phyloP scores from a whole-genome alignment of 2,113 vertebrate genomes.

The Petrocephalus zakoni region DNA sequence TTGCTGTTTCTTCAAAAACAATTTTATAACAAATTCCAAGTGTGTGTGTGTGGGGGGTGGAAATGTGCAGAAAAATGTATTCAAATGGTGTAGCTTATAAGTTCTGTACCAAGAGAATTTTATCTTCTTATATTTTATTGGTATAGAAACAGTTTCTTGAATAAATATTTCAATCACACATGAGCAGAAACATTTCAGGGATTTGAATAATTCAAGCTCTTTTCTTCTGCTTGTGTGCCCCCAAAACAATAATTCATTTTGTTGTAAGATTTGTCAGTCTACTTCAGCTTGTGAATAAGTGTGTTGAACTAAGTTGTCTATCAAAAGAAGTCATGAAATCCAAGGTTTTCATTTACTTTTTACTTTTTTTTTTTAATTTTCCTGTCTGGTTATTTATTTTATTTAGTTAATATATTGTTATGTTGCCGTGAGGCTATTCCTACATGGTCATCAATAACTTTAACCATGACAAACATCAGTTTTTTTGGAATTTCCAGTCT shows the following conservation, averaged over 20 bases:
- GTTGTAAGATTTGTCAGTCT: background rate
- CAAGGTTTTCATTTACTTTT: background rate
- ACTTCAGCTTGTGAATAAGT: background rate
- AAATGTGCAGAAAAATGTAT: background rate
- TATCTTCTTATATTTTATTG: background rate
- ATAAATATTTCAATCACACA: slow-evolving; percentile 4
- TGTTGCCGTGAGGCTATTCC: background rate
- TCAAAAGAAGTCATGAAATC: background rate
- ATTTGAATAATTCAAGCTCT: background rate
- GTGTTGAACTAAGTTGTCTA: background rate
- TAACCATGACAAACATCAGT: background rate
- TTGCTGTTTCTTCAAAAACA: background rate
- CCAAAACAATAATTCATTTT: slow-evolving; percentile 6
- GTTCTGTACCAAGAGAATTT: background rate
- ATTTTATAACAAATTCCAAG: background rate
- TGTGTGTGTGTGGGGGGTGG: too few relatives aligned
- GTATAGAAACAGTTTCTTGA: background rate
- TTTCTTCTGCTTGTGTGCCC: background rate
- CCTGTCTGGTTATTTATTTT: background rate
- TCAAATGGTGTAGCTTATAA: background rate
- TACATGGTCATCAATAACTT: background rate
- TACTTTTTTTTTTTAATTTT: too few relatives aligned
- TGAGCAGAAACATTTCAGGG: background rate
- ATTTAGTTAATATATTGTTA: background rate
- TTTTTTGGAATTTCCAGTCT: background rate